Evolutionary conservation across 2,888 invertebrate genomes (phyloP).

Genomic region (Archaeoteleia sp.): DNA sequence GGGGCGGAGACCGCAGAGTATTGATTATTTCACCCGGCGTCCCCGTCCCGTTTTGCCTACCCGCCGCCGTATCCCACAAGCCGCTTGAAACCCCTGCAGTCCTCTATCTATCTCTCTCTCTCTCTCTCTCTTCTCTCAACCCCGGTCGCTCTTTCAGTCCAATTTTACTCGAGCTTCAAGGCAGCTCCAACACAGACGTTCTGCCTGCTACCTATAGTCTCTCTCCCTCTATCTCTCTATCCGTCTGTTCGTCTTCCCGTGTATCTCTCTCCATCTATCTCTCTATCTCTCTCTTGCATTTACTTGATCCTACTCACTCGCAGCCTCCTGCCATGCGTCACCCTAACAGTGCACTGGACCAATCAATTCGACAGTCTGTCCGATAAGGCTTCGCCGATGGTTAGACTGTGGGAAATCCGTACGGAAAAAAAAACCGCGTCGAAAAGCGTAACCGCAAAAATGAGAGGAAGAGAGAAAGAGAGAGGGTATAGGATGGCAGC

Average conservation of each 20-base stretch:
- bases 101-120: conserved; percentile 25
- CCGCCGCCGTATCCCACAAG: conserved; percentile 52
- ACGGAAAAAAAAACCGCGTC: too few species aligned
- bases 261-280: conserved; percentile 30
- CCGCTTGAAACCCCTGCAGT: conserved; percentile 50
- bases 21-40: conserved; percentile 72
- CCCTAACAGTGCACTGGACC: not conserved
- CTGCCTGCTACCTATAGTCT: too few species aligned
- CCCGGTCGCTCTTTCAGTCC: conserved; percentile 26
- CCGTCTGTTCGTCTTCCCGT: conserved; percentile 1
- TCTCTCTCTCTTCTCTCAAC: conserved; percentile 10
- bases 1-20: conserved; percentile 73
- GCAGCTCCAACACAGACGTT: conserved; percentile 17
- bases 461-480: too few species aligned
- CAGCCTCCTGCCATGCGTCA: too few species aligned
- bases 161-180: conserved; percentile 43
- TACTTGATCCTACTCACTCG: too few species aligned
- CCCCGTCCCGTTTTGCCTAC: conserved; percentile 58
- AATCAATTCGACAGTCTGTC: conserved; percentile 3
- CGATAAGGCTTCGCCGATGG: not conserved
- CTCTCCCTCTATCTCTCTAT: too few species aligned
- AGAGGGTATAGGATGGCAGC: too few species aligned
- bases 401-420: too few species aligned
- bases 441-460: too few species aligned
- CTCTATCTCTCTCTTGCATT: too few species aligned